phyloP scores from a whole-genome alignment of 1,140 invertebrate species.

The Cydia fagiglandana region DNA sequence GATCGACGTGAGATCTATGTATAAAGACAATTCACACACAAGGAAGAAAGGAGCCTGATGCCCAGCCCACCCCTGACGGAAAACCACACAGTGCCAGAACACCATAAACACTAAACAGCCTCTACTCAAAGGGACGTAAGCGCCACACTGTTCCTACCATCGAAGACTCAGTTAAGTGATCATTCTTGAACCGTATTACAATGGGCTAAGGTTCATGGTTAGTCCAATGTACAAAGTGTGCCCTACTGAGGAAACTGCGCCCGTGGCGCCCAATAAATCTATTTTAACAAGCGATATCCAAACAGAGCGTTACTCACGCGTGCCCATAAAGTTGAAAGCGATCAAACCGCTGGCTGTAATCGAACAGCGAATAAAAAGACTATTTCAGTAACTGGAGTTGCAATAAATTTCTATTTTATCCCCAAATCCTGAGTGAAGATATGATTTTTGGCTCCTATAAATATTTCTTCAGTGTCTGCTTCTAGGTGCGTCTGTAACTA shows the following conservation, averaged over 20 bases:
- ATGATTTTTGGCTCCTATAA: neutral
- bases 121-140: neutral
- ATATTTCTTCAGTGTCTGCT: too few species aligned
- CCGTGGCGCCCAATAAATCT: slow-evolving; percentile 23
- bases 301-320: slow-evolving; percentile 28
- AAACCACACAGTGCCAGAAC: slow-evolving; percentile 9
- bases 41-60: neutral
- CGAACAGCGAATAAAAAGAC: neutral
- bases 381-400: neutral
- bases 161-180: neutral
- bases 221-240: neutral
- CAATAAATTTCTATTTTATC: neutral
- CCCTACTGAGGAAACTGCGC: neutral
- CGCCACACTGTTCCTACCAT: neutral
- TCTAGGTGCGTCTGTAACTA: too few species aligned
- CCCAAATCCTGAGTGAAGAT: neutral
- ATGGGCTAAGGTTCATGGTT: neutral
- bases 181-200: neutral
- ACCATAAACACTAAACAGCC: neutral
- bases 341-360: slow-evolving; percentile 11
- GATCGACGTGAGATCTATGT: neutral
- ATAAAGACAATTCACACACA: neutral
- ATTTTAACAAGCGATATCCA: slow-evolving; percentile 23
- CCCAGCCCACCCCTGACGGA: neutral
- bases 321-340: slow-evolving; percentile 17